Conservation (phyloP, 2,888 invertebrate genomes). For the Cylindroiulus punctatus region DNA sequence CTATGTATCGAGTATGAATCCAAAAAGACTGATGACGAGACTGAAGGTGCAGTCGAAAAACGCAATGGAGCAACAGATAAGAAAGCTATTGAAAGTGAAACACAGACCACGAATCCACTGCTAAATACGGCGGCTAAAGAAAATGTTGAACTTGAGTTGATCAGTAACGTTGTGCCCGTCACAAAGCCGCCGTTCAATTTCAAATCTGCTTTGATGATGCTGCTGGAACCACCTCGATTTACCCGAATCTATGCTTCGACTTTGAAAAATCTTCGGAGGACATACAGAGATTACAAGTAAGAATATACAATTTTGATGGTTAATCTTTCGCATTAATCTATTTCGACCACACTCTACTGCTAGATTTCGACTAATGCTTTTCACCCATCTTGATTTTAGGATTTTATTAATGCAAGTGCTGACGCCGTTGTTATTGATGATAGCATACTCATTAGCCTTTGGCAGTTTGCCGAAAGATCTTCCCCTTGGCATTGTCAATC, state of each 20-base stretch:
- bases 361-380: background rate
- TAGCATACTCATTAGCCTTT: conserved; percentile 14
- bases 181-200: background rate
- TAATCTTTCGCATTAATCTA: too few species aligned
- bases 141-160: background rate
- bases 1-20: conserved; percentile 12
- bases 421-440: conserved; percentile 2
- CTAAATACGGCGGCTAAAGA: background rate
- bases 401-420: conserved; percentile 19
- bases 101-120: background rate
- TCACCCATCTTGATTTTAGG: background rate
- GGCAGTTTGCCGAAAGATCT: conserved; percentile 20
- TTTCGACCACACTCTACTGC: too few species aligned
- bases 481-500: conserved; percentile 30
- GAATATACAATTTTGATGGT: background rate
- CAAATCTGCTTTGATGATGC: conserved; percentile 9
- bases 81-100: background rate
- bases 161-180: background rate
- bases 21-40: background rate
- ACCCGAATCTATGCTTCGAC: conserved; percentile 1
- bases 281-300: conserved; percentile 44
- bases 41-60: background rate
- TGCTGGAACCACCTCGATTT: conserved; percentile 9
- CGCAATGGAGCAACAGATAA: conserved; percentile 4
- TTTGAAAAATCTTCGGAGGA: conserved; percentile 44